Conservation (phyloP, 2,113 vertebrate genomes). For the Perca flavescens region DNA sequence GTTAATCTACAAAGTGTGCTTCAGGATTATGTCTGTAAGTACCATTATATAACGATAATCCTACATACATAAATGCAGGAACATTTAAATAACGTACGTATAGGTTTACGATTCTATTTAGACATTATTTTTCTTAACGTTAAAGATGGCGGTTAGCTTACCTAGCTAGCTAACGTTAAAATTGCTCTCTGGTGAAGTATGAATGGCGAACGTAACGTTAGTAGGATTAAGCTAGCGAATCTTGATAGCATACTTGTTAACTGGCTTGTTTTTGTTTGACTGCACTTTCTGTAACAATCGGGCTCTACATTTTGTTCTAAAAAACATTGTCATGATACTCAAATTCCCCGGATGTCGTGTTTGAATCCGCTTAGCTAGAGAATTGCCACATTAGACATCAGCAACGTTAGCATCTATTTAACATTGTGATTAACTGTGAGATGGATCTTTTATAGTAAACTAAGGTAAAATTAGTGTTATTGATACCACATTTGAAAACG, state of each 20-base stretch:
- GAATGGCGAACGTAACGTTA: conserved; percentile 5
- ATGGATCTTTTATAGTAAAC: not conserved
- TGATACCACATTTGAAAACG: not conserved
- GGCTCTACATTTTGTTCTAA: not conserved
- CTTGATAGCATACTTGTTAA: not conserved
- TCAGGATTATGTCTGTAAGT: conserved; percentile 73
- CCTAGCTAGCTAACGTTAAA: conserved; percentile 14
- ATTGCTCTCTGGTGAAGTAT: not conserved
- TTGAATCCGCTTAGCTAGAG: not conserved
- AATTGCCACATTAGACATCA: not conserved
- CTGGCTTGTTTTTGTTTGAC: not conserved
- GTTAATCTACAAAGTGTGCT: not conserved
- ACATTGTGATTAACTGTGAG: not conserved
- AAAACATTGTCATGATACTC: not conserved
- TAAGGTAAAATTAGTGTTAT: not conserved
- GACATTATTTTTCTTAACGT: conserved; percentile 5
- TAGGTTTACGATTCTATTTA: not conserved
- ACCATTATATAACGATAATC: accelerated
- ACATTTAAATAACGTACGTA: not conserved
- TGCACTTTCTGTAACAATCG: no score
- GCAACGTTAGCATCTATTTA: not conserved
- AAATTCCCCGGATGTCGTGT: not conserved
- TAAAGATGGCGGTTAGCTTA: conserved; percentile 77
- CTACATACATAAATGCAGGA: accelerated
- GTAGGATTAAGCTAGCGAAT: not conserved